Evolutionary conservation across 2,797 vertebrate genomes (phyloP).

Genomic region (Podarcis lilfordi): DNA sequence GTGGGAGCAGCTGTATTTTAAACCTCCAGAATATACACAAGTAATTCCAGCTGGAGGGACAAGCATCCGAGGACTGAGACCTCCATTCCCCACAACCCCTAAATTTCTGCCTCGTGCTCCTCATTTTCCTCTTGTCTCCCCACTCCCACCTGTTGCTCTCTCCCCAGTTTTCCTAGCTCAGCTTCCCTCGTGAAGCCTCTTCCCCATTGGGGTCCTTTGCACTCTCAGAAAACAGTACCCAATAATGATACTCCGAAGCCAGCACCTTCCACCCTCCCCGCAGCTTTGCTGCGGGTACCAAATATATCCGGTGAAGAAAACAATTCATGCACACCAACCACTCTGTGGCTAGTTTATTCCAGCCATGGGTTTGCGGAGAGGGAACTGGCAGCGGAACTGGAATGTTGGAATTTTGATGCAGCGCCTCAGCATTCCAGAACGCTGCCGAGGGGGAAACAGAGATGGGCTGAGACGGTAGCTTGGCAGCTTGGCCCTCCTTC

Average conservation of each 20-base stretch:
- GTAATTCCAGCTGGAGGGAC: no score
- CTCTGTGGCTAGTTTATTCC: background rate
- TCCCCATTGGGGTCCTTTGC: no score
- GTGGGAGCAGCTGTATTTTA: no score
- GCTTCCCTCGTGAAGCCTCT: no score
- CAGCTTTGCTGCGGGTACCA: background rate
- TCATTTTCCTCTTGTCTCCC: no score
- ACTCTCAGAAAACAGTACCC: no score
- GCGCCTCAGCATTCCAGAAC: background rate
- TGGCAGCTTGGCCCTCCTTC: background rate
- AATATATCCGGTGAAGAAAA: background rate
- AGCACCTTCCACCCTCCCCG: fast-evolving
- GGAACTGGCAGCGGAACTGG: background rate
- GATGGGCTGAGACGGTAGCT: no score
- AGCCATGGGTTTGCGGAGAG: background rate
- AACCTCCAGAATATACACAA: no score
- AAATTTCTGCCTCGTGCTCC: background rate
- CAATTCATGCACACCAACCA: background rate
- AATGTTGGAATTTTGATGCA: background rate
- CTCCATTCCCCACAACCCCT: background rate
- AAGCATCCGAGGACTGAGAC: no score
- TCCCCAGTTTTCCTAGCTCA: no score
- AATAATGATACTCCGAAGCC: no score
- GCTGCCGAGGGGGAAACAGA: no score
- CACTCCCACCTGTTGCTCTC: background rate